Conservation (phyloP, 2,113 vertebrate species). For the Rhineura floridana region DNA sequence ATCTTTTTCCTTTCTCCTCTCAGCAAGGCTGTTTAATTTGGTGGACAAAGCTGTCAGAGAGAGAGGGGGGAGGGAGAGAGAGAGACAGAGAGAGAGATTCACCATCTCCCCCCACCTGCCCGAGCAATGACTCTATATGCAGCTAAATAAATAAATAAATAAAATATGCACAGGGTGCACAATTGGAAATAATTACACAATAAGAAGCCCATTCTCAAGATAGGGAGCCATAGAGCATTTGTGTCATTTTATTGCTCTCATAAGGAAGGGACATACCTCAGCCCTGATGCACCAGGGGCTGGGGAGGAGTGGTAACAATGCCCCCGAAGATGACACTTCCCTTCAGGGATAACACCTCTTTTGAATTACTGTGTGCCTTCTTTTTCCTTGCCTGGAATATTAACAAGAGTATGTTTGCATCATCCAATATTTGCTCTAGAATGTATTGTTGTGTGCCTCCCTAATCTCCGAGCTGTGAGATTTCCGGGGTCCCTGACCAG, state of each 20-base stretch:
- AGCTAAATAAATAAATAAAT: neutral
- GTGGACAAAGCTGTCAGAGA: slow-evolving; percentile 46
- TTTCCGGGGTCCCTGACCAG: too few species aligned
- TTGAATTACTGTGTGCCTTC: slow-evolving; percentile 7
- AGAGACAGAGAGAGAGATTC: slow-evolving; percentile 37
- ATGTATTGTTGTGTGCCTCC: too few species aligned
- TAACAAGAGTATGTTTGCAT: neutral
- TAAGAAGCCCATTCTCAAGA: slow-evolving; percentile 24
- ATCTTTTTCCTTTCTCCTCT: neutral
- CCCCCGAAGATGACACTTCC: neutral
- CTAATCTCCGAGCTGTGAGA: too few species aligned
- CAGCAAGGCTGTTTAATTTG: slow-evolving; percentile 53
- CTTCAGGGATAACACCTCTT: neutral
- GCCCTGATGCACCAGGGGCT: neutral
- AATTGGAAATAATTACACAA: neutral
- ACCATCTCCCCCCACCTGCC: slow-evolving; percentile 41
- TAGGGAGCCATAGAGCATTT: neutral
- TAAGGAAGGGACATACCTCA: neutral
- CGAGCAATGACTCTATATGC: slow-evolving; percentile 37
- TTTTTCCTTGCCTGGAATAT: neutral
- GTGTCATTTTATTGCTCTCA: neutral
- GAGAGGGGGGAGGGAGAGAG: slow-evolving; percentile 41
- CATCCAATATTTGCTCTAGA: neutral
- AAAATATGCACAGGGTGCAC: neutral
- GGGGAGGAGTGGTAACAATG: rapidly evolving